Evolutionary conservation across 2,888 invertebrate genomes (phyloP), one percentile per base, ranked within the genome.

Genomic region (Eudasyphora cyanicolor): DNA sequence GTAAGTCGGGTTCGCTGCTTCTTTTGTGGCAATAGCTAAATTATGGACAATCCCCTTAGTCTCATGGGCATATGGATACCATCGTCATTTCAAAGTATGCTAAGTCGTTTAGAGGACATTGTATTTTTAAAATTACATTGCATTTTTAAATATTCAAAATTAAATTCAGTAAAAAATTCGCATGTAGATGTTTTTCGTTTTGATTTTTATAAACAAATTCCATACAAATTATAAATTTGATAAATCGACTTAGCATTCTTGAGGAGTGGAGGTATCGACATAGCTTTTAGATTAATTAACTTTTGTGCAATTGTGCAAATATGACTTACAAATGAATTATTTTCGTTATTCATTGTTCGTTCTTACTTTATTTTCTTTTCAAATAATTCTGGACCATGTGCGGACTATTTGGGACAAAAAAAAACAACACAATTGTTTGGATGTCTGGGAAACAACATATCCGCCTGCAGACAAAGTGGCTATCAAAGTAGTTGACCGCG

Each of bases 401-500:
- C 27, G 24, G 57, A 57, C n/a, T 57, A 4, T 57, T 3, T n/a
- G 12, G n/a, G n/a, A 19, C 49, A 14, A 14, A 12, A 2, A n/a
- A n/a, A n/a, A 45, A 7, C 38, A 7, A 38, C 38, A 38, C 10
- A 5, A 38, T 38, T 38, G 38, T 10, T 10, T 38, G 38, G 10
- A 7, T 38, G 10, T 19, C 17, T 17, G n/a, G n/a, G 27, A n/a
- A 51, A 24, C 38, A 27, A 54, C 54, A n/a, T 35, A 19, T 12
- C 21, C 24, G 24, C 14, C 71, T 87, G 3, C 92, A 95, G 96
- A 95, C 92, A 94, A 95, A 92, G 95, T 96, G 71, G 96, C 96
- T 84, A 94, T 96, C 87, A 96, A 96, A 92, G 95, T 95, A 87
- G 93, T 96, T 90, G 95, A 96, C 92, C 95, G 95, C 89, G 93